Percentiles rank a stretch among this genome's conserved stretches.
These are phyloP conservation scores for Perithous albicinctus DNA, from an alignment of 2,888 invertebrate genomes.

Conservation along the genomic window DNA sequence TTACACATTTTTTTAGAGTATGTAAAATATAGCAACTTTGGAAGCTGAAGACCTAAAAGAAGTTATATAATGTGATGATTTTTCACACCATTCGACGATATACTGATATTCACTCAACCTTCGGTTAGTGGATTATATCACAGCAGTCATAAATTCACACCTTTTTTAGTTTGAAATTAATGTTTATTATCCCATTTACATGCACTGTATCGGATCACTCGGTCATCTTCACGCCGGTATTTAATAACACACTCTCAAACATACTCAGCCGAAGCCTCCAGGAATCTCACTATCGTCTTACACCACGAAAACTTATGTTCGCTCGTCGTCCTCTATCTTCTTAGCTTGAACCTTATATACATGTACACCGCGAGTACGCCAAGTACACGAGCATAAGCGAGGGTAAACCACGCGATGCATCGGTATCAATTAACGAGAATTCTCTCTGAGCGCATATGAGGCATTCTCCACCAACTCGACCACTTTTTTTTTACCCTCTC, in stretches of 20 bases:
- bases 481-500: no score
- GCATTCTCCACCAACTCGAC: no score
- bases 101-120: no score
- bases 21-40: no score
- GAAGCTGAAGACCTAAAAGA: no score
- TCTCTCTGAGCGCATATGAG: background rate
- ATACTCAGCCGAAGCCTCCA: conserved; percentile 28
- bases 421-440: conserved; percentile 65
- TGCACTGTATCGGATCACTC: conserved; percentile 16
- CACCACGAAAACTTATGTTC: conserved; percentile 58
- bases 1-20: no score
- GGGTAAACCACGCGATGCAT: conserved; percentile 61
- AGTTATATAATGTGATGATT: no score
- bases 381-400: conserved; percentile 41
- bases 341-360: conserved; percentile 41
- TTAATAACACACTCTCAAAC: conserved; percentile 39
- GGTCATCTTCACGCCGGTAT: conserved; percentile 31
- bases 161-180: background rate
- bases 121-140: no score
- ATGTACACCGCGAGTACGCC: conserved; percentile 51
- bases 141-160: conserved; percentile 52
- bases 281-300: conserved; percentile 64
- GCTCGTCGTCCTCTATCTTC: conserved; percentile 34
- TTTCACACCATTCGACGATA: no score
- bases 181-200: background rate